These are phyloP conservation scores for Apostichopus californicus DNA, from an alignment of 35 echinoderm and acorn worm genomes.

Conservation along the genomic window DNA sequence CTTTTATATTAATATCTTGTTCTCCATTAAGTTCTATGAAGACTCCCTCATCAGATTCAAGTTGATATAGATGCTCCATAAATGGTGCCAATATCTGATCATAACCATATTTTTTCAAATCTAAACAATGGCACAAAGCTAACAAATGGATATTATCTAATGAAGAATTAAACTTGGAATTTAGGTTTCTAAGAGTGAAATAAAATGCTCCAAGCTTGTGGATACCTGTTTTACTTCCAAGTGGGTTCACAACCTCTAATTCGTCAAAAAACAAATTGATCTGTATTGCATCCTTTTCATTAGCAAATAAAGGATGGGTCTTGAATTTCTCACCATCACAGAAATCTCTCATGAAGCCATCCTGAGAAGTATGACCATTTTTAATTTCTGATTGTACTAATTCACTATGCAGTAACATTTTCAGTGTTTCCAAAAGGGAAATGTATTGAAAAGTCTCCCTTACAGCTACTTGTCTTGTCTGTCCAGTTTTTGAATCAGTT, in stretches of 20 bases:
- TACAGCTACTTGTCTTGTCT: background rate
- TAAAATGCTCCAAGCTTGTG: conserved; percentile 68
- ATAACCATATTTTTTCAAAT: conserved; percentile 69
- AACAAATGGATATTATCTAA: conserved; percentile 57
- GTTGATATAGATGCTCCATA: conserved; percentile 37
- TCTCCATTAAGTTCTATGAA: conserved; percentile 27
- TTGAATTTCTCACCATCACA: conserved; percentile 57
- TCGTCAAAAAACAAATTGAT: conserved; percentile 68
- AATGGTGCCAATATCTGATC: conserved; percentile 59
- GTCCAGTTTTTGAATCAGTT: background rate
- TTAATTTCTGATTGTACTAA: background rate
- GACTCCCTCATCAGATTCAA: conserved; percentile 43
- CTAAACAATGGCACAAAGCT: conserved; percentile 45
- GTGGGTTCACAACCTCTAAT: conserved; percentile 63
- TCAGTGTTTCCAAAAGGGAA: background rate
- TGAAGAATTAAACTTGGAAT: conserved; percentile 51
- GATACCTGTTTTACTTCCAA: conserved; percentile 65
- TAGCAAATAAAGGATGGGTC: conserved; percentile 43
- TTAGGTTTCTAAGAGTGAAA: conserved; percentile 50
- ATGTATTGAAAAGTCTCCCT: conserved; percentile 38
- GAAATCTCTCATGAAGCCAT: conserved; percentile 54
- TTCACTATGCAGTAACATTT: background rate
- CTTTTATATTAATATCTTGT: background rate
- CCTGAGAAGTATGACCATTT: conserved; percentile 10
- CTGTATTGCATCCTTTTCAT: conserved; percentile 16